phyloP scores from a whole-genome alignment of 1,140 invertebrate genomes.

The Gyrodactylus salaris region DNA sequence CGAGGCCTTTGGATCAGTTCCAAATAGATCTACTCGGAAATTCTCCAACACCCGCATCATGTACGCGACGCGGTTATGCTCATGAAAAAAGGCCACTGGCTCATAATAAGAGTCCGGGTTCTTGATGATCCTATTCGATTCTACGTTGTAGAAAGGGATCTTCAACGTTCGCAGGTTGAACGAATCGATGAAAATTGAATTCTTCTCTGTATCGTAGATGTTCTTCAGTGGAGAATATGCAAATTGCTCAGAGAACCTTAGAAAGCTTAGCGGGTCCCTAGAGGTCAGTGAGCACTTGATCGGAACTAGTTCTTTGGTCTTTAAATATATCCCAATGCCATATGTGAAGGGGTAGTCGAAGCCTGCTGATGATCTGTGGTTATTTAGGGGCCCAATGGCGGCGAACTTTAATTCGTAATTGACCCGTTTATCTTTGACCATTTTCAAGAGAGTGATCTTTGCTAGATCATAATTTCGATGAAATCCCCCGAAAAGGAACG shows the following conservation, averaged over 20 bases:
- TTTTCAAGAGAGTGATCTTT: not conserved
- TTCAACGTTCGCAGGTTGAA: not conserved
- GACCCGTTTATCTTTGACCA: not conserved
- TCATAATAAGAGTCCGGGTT: not conserved
- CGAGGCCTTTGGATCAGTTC: not conserved
- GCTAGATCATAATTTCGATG: not conserved
- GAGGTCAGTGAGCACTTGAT: not conserved
- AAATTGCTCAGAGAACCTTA: not conserved
- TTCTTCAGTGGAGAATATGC: not conserved
- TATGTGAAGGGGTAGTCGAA: not conserved
- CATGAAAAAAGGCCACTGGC: not conserved
- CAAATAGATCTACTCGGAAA: not conserved
- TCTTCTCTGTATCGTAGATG: not conserved
- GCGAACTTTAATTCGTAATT: not conserved
- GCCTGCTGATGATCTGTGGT: not conserved
- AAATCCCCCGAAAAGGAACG: not conserved
- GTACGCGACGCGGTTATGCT: not conserved
- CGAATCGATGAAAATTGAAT: not conserved
- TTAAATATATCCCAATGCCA: not conserved
- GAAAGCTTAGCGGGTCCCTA: not conserved
- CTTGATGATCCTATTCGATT: not conserved
- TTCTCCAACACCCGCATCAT: not conserved
- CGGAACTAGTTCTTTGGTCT: not conserved
- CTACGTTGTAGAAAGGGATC: not conserved
- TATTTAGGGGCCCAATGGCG: not conserved